Percentiles rank a stretch among this genome's conserved stretches.
Conservation (phyloP, 2,797 vertebrate species). For the Gobionotothen gibberifrons region DNA sequence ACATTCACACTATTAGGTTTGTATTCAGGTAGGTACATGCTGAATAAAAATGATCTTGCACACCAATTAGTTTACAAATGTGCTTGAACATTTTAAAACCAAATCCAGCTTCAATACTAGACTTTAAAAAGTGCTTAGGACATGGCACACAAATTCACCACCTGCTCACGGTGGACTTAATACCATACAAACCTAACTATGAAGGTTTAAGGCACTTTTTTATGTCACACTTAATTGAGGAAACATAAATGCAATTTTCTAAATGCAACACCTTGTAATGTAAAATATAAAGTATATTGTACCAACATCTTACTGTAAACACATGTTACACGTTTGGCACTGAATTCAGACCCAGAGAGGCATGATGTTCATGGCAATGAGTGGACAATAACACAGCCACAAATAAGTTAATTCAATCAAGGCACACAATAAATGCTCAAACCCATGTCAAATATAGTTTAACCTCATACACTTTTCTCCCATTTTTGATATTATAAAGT, state of each 20-base stretch:
- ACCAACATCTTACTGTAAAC: conserved; percentile 47
- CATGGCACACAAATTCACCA: conserved; percentile 17
- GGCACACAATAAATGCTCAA: conserved; percentile 36
- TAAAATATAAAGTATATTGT: conserved; percentile 34
- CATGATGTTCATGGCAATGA: conserved; percentile 18
- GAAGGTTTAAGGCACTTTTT: conserved; percentile 56
- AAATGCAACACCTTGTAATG: conserved; percentile 4
- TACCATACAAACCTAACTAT: conserved; percentile 15
- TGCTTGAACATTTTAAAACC: background rate
- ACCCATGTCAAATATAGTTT: background rate
- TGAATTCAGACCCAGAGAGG: conserved; percentile 8
- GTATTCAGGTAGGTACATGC: conserved; percentile 34
- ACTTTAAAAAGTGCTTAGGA: conserved; percentile 46
- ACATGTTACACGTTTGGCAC: conserved; percentile 41
- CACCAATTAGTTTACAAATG: conserved; percentile 6
- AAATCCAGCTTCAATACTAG: conserved; percentile 18
- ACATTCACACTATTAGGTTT: conserved; percentile 14
- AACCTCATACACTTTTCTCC: background rate
- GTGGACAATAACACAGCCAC: conserved; percentile 22
- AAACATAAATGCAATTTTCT: conserved; percentile 1
- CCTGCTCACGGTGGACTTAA: conserved; percentile 6
- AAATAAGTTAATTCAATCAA: conserved; percentile 43
- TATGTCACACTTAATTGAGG: conserved; percentile 13
- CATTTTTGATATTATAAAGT: background rate
- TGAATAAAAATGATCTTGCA: conserved; percentile 24